Evolutionary conservation across 2,113 vertebrate genomes (phyloP).

Genomic region (Engraulis encrasicolus): DNA sequence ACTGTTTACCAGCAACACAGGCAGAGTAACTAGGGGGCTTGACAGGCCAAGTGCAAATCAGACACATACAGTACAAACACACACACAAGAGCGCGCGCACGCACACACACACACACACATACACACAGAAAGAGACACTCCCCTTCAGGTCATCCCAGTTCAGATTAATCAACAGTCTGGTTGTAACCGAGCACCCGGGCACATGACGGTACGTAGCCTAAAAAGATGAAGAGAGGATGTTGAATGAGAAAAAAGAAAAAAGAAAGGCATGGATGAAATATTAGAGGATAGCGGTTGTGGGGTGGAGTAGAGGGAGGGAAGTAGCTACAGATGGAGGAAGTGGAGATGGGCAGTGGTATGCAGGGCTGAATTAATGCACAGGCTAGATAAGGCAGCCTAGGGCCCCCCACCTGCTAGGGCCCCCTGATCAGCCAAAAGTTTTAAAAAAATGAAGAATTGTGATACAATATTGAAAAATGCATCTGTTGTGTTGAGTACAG

Average conservation of each 20-base stretch:
- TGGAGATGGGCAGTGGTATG: background rate
- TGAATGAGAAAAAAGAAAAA: background rate
- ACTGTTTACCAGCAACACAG: constrained; percentile 2
- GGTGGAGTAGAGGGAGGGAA: too few relatives aligned
- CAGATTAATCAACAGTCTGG: background rate
- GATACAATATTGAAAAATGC: too few relatives aligned
- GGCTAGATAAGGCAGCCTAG: too few relatives aligned
- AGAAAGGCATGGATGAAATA: background rate
- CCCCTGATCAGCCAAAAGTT: too few relatives aligned
- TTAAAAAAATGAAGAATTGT: too few relatives aligned
- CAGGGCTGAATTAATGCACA: too few relatives aligned
- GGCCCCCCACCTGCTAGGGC: too few relatives aligned
- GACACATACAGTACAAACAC: background rate
- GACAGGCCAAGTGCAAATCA: background rate
- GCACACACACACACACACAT: background rate
- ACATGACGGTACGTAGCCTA: background rate
- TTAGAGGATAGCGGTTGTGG: too few relatives aligned
- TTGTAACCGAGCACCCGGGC: background rate
- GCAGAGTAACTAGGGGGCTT: background rate
- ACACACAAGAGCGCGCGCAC: background rate
- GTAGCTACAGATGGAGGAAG: too few relatives aligned
- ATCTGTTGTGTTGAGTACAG: too few relatives aligned
- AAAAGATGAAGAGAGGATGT: background rate
- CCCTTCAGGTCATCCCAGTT: background rate
- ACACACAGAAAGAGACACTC: background rate